Base-by-base conservation (phyloP, 2,797 vertebrate species). In the Schizopygopsis malacanthus region DNA sequence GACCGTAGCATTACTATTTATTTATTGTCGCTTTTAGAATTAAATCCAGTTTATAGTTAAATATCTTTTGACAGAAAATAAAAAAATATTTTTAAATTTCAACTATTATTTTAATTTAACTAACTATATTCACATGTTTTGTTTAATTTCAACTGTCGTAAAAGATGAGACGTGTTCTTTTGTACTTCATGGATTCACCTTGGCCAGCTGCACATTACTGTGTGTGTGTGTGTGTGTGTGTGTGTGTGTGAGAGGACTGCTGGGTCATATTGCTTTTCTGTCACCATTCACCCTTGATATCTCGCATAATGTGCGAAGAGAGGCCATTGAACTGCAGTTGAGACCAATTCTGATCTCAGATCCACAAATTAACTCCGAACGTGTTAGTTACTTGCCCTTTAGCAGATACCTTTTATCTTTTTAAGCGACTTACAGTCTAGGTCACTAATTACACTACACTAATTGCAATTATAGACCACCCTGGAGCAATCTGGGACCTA, bases 191-290 rank as follows among this genome's bases (percentile, higher is more conserved):
- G 11, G 11, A 41, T 70, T 65, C 45, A 52, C 43, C 45, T 52
- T 81, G 47, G 5, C 45, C 63, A 70, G 33, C 50, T 70, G 80
- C 33, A 82, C 33, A 18, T 71, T 13, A 25, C 20, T 50, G 39
- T 41, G 39, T 41, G 6, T 41, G 6, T 41, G 12, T 78, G 75
- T 37, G 37, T 77, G 52, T 52, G n/a, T 43, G 69, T 33, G 71
- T 3, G 73, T 11, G 47, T 39, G 28, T 20, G n/a, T 33, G 71
- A 2, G 47, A 11, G 47, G 25, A 80, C 33, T 50, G 52, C 63
- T 79, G 39, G 56, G 83, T 79, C 50, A n/a, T 59, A 71, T 85
- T 71, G 76, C 41, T 79, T 79, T 52, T 77, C 73, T 84, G 82
- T 69, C 73, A 77, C 61, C 33, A 54, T 28, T 84, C 73, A 84